A percentile compares a stretch with the other conserved stretches of the same genome.
Evolutionary conservation across 2,888 invertebrate genomes (phyloP).

Genomic region (Nasonovia ribisnigri): DNA sequence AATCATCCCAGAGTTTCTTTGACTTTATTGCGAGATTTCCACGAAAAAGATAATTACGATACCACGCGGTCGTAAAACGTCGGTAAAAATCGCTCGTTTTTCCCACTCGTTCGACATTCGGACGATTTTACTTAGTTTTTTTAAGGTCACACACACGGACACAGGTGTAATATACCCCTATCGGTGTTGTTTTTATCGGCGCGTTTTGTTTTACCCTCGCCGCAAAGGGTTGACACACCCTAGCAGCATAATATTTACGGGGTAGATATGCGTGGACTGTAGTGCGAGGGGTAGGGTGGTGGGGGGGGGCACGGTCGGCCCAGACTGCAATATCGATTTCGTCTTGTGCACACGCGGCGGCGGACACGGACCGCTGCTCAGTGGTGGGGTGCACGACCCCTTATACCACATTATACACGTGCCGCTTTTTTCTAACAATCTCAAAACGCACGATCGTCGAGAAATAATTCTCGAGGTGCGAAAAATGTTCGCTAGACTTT

Average conservation of each 20-base stretch:
- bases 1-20: background rate
- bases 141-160: background rate
- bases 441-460: background rate
- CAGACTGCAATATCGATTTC: slow-evolving; percentile 56
- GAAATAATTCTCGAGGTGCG: background rate
- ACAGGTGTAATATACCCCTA: slow-evolving; percentile 33
- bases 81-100: background rate
- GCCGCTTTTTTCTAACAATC: slow-evolving; percentile 30
- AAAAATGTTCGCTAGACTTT: background rate
- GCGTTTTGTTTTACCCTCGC: background rate
- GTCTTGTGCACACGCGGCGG: slow-evolving; percentile 50
- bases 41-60: background rate
- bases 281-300: slow-evolving; percentile 66
- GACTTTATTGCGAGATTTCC: background rate
- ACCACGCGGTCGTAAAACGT: background rate
- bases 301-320: slow-evolving; percentile 33
- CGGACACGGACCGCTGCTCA: slow-evolving; percentile 12
- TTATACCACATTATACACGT: slow-evolving; percentile 54
- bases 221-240: slow-evolving; percentile 61
- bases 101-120: background rate
- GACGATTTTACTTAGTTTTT: background rate
- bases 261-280: slow-evolving; percentile 45
- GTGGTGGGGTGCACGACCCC: slow-evolving; percentile 57
- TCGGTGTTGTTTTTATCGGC: background rate
- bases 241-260: slow-evolving; percentile 53